Percentiles rank a stretch among this genome's conserved stretches.
phyloP scores from a whole-genome alignment of 2,888 invertebrate species.

The Drosophila nigricruria region DNA sequence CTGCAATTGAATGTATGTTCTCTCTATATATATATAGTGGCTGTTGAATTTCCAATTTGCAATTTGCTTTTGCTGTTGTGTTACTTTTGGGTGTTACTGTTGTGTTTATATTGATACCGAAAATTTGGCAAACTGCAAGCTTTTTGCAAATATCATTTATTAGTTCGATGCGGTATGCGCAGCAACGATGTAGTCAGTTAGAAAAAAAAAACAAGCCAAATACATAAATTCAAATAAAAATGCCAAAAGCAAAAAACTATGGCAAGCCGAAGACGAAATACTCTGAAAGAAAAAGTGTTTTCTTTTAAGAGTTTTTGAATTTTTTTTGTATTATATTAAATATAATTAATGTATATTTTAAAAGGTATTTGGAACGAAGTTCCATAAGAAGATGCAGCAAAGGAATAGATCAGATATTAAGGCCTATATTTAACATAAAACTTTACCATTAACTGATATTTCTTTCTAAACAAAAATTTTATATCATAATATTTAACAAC shows the following conservation, averaged over 20 bases:
- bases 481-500: background rate
- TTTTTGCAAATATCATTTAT: slow-evolving; percentile 57
- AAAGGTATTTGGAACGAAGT: no score
- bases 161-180: slow-evolving; percentile 70
- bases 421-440: no score
- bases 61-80: slow-evolving; percentile 7
- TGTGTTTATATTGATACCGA: slow-evolving; percentile 17
- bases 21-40: background rate
- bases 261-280: background rate
- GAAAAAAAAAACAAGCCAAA: slow-evolving; percentile 55
- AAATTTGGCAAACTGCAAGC: slow-evolving; percentile 4
- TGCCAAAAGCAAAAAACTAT: background rate
- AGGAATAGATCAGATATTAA: no score
- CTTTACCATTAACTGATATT: no score
- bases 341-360: no score
- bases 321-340: no score
- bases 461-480: no score
- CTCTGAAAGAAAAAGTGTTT: no score
- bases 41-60: slow-evolving; percentile 19
- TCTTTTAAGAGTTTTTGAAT: no score
- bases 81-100: slow-evolving; percentile 21
- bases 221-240: slow-evolving; percentile 4
- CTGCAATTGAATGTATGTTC: background rate
- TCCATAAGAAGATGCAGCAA: no score
- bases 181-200: slow-evolving; percentile 46